Conservation (phyloP, 2,113 vertebrate species). For the Phalacrocorax carbo region DNA sequence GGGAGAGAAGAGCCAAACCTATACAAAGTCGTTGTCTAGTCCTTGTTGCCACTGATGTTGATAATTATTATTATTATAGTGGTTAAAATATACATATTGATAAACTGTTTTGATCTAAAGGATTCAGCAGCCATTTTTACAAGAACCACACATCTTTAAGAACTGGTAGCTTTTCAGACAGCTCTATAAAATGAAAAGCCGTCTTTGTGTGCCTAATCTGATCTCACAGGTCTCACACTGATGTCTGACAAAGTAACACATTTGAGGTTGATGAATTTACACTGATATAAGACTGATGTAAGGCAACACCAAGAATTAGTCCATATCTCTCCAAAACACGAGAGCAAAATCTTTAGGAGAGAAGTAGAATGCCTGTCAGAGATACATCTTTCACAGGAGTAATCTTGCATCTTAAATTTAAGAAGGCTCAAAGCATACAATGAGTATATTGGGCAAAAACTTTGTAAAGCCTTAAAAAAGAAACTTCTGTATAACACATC, state of each 20-base stretch:
- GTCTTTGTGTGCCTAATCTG: not conserved
- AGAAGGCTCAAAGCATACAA: not conserved
- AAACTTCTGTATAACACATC: not conserved
- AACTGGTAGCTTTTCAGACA: not conserved
- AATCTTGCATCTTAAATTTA: not conserved
- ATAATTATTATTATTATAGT: constrained; percentile 42
- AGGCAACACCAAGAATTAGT: not conserved
- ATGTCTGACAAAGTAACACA: not conserved
- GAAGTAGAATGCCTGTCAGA: not conserved
- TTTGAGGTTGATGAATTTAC: not conserved
- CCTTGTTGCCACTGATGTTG: constrained; percentile 72
- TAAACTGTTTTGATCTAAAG: not conserved
- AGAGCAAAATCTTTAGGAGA: not conserved
- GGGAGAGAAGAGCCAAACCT: constrained; percentile 69
- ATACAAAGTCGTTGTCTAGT: constrained; percentile 49
- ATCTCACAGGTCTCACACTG: not conserved
- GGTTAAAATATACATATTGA: not conserved
- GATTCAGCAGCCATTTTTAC: not conserved
- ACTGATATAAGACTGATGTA: not conserved
- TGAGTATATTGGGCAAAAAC: not conserved
- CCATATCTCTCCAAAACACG: not conserved
- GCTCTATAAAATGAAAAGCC: not conserved
- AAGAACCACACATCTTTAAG: not conserved
- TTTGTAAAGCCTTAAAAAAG: not conserved
- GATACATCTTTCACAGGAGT: not conserved